phyloP scores from a whole-genome alignment of 2,797 vertebrate species.

The Cephalopachus bancanus region DNA sequence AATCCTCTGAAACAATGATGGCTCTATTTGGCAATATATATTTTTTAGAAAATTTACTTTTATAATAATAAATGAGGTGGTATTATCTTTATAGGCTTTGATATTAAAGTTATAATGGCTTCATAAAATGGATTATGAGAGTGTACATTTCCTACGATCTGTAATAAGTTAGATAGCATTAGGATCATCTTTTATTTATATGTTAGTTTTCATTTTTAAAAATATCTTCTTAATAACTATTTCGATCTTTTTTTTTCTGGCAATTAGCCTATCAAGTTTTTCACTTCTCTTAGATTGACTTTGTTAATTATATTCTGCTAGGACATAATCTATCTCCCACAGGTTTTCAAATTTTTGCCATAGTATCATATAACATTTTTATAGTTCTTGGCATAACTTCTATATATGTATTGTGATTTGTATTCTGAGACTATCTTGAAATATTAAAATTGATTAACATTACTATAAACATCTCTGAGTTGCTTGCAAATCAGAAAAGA shows the following conservation, averaged over 20 bases:
- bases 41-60: not conserved
- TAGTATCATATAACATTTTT: not conserved
- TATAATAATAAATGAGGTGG: not conserved
- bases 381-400: not conserved
- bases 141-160: not conserved
- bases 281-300: conserved; percentile 16
- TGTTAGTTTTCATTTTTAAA: conserved; percentile 21
- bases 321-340: not conserved
- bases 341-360: not conserved
- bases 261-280: not conserved
- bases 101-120: not conserved
- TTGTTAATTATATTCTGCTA: conserved; percentile 25
- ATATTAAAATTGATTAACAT: not conserved
- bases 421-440: not conserved
- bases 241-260: not conserved
- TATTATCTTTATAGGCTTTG: not conserved
- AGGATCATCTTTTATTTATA: conserved; percentile 43
- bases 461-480: not conserved
- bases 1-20: conserved; percentile 5
- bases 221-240: conserved; percentile 5
- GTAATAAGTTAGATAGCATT: not conserved
- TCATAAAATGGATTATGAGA: conserved; percentile 24
- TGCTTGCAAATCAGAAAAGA: not conserved
- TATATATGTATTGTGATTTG: not conserved
- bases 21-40: not conserved